Evolutionary conservation across 2,113 vertebrate genomes (phyloP).

Genomic region (Pagrus major): DNA sequence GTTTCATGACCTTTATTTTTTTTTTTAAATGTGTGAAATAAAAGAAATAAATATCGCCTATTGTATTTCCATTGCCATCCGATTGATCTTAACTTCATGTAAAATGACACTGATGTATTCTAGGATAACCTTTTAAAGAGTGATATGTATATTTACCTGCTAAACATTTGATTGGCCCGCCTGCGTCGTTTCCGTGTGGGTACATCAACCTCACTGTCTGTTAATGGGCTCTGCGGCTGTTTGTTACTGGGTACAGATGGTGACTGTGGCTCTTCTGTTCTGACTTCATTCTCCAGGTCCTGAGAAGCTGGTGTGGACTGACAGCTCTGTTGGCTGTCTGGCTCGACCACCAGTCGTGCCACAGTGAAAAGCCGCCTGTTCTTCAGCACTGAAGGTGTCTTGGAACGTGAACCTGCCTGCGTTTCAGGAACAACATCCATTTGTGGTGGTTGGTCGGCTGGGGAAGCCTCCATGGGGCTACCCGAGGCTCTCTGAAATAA

Average conservation of each 20-base stretch:
- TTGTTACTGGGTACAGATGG: constrained; percentile 37
- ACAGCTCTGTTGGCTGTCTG: constrained; percentile 79
- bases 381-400: not conserved
- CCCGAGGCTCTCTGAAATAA: constrained; percentile 35
- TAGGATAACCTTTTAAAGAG: not conserved
- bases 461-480: constrained; percentile 64
- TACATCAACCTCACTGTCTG: constrained; percentile 24
- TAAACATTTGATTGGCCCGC: rapidly evolving
- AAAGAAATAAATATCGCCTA: no score
- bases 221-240: constrained; percentile 54
- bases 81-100: not conserved
- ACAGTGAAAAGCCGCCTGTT: constrained; percentile 74
- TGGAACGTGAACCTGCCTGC: constrained; percentile 6
- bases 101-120: not conserved
- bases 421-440: constrained; percentile 15
- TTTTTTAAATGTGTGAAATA: no score
- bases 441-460: constrained; percentile 52
- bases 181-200: constrained; percentile 12
- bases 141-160: constrained; percentile 37
- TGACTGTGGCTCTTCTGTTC: constrained; percentile 17
- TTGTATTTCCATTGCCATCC: no score
- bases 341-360: constrained; percentile 84
- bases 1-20: no score
- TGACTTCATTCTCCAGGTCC: constrained; percentile 18
- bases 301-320: constrained; percentile 58